Conservation (phyloP, 1,140 invertebrate species). For the Eurosta solidaginis region DNA sequence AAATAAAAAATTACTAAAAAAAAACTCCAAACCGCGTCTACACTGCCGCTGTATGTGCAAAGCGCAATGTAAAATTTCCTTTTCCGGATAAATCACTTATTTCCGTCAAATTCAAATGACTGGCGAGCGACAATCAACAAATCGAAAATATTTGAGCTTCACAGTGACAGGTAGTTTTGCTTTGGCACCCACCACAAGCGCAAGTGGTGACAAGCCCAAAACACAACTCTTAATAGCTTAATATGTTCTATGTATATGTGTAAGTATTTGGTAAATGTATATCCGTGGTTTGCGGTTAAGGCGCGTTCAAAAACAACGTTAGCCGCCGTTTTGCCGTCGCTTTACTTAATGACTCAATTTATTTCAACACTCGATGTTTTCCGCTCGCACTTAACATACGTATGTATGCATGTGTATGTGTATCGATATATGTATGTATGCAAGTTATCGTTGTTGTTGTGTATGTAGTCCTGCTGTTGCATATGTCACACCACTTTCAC, state of each 20-base stretch:
- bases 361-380: not conserved
- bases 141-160: constrained; percentile 4
- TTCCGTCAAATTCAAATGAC: not conserved
- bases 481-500: constrained; percentile 21
- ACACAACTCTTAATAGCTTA: not conserved
- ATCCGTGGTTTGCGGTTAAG: not conserved
- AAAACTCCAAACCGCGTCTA: not conserved
- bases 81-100: constrained; percentile 15
- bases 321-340: not conserved
- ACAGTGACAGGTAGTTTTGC: not conserved
- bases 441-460: too few species aligned
- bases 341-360: not conserved
- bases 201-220: not conserved
- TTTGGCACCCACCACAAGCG: not conserved
- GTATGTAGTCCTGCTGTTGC: not conserved
- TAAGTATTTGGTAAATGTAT: not conserved
- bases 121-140: not conserved
- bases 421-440: too few species aligned
- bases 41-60: not conserved
- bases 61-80: constrained; percentile 1
- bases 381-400: not conserved
- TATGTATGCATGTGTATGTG: too few species aligned
- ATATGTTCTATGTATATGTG: not conserved
- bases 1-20: too few species aligned
- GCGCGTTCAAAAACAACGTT: not conserved